A percentile compares a stretch with the other conserved stretches of the same genome.
phyloP scores from a whole-genome alignment of 2,797 vertebrate genomes.

The Oreonectes daqikongensis region DNA sequence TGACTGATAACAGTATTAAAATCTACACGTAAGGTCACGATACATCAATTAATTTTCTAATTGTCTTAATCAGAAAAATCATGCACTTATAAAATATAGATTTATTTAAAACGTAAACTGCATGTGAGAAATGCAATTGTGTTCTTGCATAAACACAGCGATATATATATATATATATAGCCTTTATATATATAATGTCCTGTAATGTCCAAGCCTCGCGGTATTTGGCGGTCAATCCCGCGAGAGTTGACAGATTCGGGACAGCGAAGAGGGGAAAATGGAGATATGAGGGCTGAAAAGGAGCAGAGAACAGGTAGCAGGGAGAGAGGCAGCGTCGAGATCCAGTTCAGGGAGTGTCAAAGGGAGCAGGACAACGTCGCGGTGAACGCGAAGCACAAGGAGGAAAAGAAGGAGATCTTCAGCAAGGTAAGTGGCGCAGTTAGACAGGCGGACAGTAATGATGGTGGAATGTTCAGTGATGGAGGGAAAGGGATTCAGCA shows the following conservation, averaged over 20 bases:
- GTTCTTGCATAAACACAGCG: background rate
- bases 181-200: no score
- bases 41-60: no score
- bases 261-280: constrained; percentile 61
- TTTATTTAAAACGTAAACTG: background rate
- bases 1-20: no score
- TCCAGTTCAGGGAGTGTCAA: constrained; percentile 75
- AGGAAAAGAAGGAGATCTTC: constrained; percentile 82
- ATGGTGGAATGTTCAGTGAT: constrained; percentile 54
- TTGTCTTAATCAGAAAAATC: no score
- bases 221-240: constrained; percentile 61
- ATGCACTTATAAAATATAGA: background rate
- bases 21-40: no score
- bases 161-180: no score
- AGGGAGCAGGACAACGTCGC: constrained; percentile 72
- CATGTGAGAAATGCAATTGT: background rate
- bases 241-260: constrained; percentile 59
- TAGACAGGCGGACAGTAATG: background rate
- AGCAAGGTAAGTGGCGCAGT: constrained; percentile 71
- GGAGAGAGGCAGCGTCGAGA: constrained; percentile 77
- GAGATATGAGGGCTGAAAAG: constrained; percentile 82
- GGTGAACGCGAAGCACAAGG: constrained; percentile 74
- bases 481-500: constrained; percentile 74
- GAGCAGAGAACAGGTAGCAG: constrained; percentile 74
- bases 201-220: constrained; percentile 67